Percentiles rank a stretch among this genome's conserved stretches.
phyloP scores from a whole-genome alignment of 2,797 vertebrate genomes.

The Schizothorax lantsangensis region DNA sequence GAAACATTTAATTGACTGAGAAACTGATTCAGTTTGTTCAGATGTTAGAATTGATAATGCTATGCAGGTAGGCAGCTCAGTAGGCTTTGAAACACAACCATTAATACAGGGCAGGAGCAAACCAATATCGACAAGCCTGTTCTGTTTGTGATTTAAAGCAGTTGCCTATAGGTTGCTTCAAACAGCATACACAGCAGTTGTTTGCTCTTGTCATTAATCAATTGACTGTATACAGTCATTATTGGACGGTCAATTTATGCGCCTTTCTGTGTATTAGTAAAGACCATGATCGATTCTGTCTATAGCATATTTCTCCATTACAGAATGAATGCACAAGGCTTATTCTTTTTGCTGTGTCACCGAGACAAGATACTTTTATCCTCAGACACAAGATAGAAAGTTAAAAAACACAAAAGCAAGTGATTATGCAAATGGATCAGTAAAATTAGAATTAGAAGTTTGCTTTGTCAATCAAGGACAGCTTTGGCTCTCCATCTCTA shows the following conservation, averaged over 20 bases:
- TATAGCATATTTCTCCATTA: background rate
- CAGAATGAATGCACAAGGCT: slow-evolving; percentile 14
- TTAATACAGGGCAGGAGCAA: background rate
- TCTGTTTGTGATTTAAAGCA: slow-evolving; percentile 46
- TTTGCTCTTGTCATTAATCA: slow-evolving; percentile 50
- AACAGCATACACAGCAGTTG: slow-evolving; percentile 48
- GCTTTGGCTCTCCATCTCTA: slow-evolving; percentile 46
- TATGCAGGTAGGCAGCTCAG: background rate
- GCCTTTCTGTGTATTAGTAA: slow-evolving; percentile 3
- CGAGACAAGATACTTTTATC: background rate
- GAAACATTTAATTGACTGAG: background rate
- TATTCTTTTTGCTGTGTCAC: slow-evolving; percentile 18
- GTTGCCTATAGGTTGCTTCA: slow-evolving; percentile 39
- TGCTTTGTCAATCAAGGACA: slow-evolving; percentile 68
- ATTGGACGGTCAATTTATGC: slow-evolving; percentile 31
- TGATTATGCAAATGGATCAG: slow-evolving; percentile 35
- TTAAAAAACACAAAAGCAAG: slow-evolving; percentile 11
- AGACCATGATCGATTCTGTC: background rate
- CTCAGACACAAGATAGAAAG: background rate
- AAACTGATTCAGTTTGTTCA: background rate
- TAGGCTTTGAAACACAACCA: background rate
- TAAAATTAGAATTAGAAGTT: slow-evolving; percentile 69
- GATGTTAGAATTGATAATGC: background rate
- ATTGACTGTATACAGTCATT: slow-evolving; percentile 43
- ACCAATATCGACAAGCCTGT: slow-evolving; percentile 12